phyloP scores from a whole-genome alignment of 1,140 invertebrate genomes.

The Campoletis sonorensis region DNA sequence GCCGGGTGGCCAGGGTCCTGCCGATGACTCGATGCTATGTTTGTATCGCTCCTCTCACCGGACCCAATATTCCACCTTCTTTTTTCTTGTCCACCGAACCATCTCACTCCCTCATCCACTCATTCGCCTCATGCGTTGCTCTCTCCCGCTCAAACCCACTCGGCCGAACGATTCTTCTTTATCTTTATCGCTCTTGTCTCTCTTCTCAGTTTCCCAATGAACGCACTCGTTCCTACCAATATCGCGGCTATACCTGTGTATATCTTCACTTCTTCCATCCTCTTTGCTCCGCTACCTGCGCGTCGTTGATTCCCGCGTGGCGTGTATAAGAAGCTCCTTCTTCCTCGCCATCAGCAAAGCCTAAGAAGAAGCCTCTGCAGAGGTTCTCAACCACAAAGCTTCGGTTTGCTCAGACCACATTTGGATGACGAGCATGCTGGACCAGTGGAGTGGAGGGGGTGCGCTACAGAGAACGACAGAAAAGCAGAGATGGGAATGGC shows the following conservation, averaged over 20 bases:
- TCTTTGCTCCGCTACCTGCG: constrained; percentile 66
- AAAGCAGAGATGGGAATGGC: neutral
- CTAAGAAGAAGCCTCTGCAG: no score
- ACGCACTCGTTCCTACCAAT: neutral
- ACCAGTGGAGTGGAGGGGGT: constrained; percentile 38
- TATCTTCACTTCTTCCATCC: neutral
- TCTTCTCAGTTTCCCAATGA: constrained; percentile 19
- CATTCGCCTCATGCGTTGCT: neutral
- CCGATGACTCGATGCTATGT: constrained; percentile 68
- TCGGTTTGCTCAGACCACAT: no score
- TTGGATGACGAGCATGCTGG: constrained; percentile 16
- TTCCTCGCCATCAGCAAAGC: no score
- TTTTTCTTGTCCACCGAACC: neutral
- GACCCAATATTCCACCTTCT: constrained; percentile 16
- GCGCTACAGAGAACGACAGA: constrained; percentile 22
- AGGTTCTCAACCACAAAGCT: constrained; percentile 44
- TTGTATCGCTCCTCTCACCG: constrained; percentile 60
- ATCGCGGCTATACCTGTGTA: neutral
- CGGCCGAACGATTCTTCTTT: constrained; percentile 41
- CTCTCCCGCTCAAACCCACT: constrained; percentile 8
- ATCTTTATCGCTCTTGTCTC: constrained; percentile 38
- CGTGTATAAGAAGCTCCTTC: neutral
- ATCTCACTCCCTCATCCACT: neutral
- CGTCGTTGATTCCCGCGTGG: constrained; percentile 31
- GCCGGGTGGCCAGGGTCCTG: constrained; percentile 62